Evolutionary conservation across 2,888 invertebrate genomes (phyloP), one percentile per base, ranked within the genome.

Genomic region (Onthophagus sagittarius): DNA sequence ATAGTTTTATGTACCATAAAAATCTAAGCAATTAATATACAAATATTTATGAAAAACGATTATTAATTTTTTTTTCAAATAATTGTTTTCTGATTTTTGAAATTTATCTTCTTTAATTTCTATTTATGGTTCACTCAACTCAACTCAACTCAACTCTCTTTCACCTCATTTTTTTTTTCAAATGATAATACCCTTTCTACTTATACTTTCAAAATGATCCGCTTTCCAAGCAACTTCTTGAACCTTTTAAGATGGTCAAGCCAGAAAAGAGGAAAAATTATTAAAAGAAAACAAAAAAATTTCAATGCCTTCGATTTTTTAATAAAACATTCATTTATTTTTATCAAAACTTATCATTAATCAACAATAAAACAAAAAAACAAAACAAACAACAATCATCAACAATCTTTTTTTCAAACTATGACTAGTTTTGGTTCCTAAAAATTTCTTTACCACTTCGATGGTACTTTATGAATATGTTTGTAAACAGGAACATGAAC

Each of bases 401-500:
- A 23, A 23, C 23, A 23, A 23, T 23, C 23, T 23, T 23, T 23
- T 23, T 23, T 53, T 62, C 71, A 71, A 71, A 14, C 53, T 67
- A 69, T 73, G 73, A 73, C 73, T 73, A 73, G 73, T 32, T 11
- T 53, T 2, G 11, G 64, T 39, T 69, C 15, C 15, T 63, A 67
- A 31, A 33, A 64, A 65, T 53, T 15, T n/a, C 70, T 65, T 11
- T 72, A 62, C 73, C 73, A 73, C 71, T 73, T 73, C 71, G 74
- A 74, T n/a, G 74, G 64, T 15, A 63, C 11, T 62, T 74, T 70
- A 86, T 92, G 90, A 79, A 92, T 88, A 84, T 92, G 92, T 83
- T 92, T 92, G 86, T 92, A 92, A 14, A 92, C 90, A 63, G 92
- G 92, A 9, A 90, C 89, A 78, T 92, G 92, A 78, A 93, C 92